Conservation (phyloP, 92 coral and sea anemone species). For the Scolanthus callimorphus region DNA sequence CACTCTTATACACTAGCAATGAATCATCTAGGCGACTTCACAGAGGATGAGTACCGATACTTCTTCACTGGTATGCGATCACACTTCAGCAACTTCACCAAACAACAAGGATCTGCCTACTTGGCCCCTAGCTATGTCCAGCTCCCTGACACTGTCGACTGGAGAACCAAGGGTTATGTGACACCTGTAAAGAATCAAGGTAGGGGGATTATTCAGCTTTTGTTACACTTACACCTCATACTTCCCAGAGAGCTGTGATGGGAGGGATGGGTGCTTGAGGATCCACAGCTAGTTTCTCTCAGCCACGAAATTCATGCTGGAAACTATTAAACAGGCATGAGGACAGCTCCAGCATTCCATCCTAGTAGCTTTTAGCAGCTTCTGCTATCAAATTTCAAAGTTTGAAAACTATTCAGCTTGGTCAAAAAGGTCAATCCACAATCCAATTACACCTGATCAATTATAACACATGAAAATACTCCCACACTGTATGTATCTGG, state of each 20-base stretch:
- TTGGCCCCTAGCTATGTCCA: constrained; percentile 51
- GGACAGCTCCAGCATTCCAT: too few species aligned
- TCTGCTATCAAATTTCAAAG: too few species aligned
- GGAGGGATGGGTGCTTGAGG: background rate
- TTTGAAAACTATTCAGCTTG: too few species aligned
- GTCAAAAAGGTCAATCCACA: too few species aligned
- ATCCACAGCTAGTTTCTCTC: background rate
- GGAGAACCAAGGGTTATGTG: constrained; percentile 89
- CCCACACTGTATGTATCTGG: too few species aligned
- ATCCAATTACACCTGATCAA: too few species aligned
- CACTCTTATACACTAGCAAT: constrained; percentile 56
- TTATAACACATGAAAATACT: too few species aligned
- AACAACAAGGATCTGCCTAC: constrained; percentile 28
- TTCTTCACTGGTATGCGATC: constrained; percentile 32
- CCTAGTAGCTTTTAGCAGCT: too few species aligned
- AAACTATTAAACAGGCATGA: too few species aligned
- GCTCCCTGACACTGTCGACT: constrained; percentile 62
- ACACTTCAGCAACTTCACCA: constrained; percentile 27
- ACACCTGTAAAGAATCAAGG: constrained; percentile 92
- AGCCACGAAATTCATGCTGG: too few species aligned
- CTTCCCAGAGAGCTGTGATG: background rate
- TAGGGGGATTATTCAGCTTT: too few species aligned
- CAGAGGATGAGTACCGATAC: constrained; percentile 62
- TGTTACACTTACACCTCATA: background rate
- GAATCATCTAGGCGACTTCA: constrained; percentile 84